phyloP scores from a whole-genome alignment of 35 echinoderm and acorn worm species.

The Heliocidaris erythrogramma region DNA sequence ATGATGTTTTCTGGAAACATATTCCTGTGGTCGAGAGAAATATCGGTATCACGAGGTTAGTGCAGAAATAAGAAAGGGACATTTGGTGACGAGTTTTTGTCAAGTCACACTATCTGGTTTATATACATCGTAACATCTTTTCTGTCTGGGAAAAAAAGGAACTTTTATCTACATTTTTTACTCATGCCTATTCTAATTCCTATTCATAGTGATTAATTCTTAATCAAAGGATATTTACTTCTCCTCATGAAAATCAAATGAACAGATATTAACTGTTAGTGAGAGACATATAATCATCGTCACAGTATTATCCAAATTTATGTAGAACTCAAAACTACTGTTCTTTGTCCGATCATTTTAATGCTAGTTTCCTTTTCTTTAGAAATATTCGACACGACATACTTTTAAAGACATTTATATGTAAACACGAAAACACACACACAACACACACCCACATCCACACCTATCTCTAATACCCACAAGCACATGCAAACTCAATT shows the following conservation, averaged over 20 bases:
- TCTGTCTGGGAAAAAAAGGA: background rate
- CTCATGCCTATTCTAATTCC: background rate
- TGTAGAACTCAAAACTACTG: too few relatives aligned
- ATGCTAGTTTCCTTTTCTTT: too few relatives aligned
- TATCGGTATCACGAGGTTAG: background rate
- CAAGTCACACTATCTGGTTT: background rate
- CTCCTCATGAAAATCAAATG: too few relatives aligned
- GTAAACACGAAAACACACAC: background rate
- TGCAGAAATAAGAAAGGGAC: background rate
- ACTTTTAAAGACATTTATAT: background rate
- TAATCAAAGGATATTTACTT: too few relatives aligned
- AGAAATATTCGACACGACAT: too few relatives aligned
- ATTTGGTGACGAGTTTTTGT: background rate
- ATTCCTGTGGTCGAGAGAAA: conserved; percentile 70
- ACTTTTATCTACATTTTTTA: background rate
- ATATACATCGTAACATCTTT: background rate
- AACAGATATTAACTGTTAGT: too few relatives aligned
- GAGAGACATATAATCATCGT: too few relatives aligned
- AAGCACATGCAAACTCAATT: background rate
- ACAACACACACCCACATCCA: background rate
- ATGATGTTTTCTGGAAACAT: conserved; percentile 97
- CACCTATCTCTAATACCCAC: background rate
- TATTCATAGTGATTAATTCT: too few relatives aligned
- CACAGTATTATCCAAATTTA: too few relatives aligned
- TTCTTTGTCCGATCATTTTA: too few relatives aligned